A percentile compares a stretch with the other conserved stretches of the same genome.
Evolutionary conservation across 2,797 vertebrate species (phyloP).

Genomic region (Amphiprion clarkii): DNA sequence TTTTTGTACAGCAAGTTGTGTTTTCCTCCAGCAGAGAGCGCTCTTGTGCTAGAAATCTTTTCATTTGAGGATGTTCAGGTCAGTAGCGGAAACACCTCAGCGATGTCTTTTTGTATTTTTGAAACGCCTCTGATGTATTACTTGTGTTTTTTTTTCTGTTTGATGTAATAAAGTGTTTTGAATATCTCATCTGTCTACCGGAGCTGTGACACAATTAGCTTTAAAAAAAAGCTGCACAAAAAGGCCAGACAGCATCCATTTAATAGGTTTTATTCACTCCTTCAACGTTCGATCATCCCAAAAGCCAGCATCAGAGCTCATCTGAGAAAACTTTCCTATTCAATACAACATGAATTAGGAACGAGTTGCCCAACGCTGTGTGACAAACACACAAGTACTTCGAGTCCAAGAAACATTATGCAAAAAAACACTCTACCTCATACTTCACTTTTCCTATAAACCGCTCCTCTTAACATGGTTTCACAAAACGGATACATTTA

Average conservation of each 20-base stretch:
- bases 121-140: slow-evolving; percentile 70
- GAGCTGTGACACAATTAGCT: neutral
- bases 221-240: slow-evolving; percentile 18
- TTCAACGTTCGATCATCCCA: slow-evolving; percentile 72
- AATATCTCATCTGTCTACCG: slow-evolving; percentile 43
- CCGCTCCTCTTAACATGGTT: slow-evolving; percentile 36
- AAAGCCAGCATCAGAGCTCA: slow-evolving; percentile 62
- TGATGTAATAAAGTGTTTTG: slow-evolving; percentile 84
- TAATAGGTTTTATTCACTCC: slow-evolving; percentile 77
- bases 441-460: slow-evolving; percentile 45
- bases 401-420: slow-evolving; percentile 63
- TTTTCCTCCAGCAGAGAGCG: slow-evolving; percentile 72
- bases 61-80: slow-evolving; percentile 24
- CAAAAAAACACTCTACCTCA: slow-evolving; percentile 29
- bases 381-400: slow-evolving; percentile 61
- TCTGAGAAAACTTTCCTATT: slow-evolving; percentile 61
- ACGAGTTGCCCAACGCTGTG: slow-evolving; percentile 52
- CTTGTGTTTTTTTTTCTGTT: slow-evolving; percentile 71
- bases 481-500: slow-evolving; percentile 69
- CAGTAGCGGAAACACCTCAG: slow-evolving; percentile 23
- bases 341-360: slow-evolving; percentile 72
- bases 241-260: slow-evolving; percentile 48
- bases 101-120: slow-evolving; percentile 65
- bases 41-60: slow-evolving; percentile 66
- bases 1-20: slow-evolving; percentile 40